Conservation (phyloP, 2,113 vertebrate species). For the Alosa alosa region DNA sequence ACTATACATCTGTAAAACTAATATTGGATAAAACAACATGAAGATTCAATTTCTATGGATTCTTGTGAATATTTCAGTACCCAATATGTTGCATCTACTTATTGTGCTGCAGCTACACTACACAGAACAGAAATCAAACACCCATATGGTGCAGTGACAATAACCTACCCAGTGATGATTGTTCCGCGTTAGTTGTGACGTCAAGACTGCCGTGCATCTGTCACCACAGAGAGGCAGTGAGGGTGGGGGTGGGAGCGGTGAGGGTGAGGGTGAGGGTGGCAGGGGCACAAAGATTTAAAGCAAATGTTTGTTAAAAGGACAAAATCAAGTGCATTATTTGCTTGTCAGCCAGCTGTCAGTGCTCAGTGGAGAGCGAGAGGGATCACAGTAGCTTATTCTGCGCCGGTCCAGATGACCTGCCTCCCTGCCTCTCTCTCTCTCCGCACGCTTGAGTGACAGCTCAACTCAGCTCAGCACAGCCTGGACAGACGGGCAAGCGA, state of each 20-base stretch:
- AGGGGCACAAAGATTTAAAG: conserved; percentile 18
- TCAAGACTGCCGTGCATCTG: conserved; percentile 24
- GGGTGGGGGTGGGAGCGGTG: not conserved
- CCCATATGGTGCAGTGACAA: conserved; percentile 29
- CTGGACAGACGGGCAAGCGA: not conserved
- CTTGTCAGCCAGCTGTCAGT: conserved; percentile 16
- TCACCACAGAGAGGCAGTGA: not conserved
- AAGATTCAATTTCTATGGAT: too few species aligned
- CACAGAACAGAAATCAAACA: not conserved
- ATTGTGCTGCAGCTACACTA: too few species aligned
- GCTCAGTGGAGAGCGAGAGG: not conserved
- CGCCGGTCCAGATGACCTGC: not conserved
- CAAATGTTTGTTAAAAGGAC: conserved; percentile 21
- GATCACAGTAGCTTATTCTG: not conserved
- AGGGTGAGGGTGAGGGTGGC: not conserved
- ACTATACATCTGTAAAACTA: too few species aligned
- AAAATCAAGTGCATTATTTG: conserved; percentile 24
- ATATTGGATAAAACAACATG: too few species aligned
- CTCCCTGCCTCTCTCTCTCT: not conserved
- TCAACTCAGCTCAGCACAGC: not conserved
- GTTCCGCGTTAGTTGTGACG: conserved; percentile 29
- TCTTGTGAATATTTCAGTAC: too few species aligned
- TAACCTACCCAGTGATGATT: conserved; percentile 28
- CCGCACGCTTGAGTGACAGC: not conserved
- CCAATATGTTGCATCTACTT: too few species aligned